These are phyloP conservation scores for Centruroides sculpturatus DNA, from an alignment of 1,140 invertebrate genomes.

Conservation along the genomic window DNA sequence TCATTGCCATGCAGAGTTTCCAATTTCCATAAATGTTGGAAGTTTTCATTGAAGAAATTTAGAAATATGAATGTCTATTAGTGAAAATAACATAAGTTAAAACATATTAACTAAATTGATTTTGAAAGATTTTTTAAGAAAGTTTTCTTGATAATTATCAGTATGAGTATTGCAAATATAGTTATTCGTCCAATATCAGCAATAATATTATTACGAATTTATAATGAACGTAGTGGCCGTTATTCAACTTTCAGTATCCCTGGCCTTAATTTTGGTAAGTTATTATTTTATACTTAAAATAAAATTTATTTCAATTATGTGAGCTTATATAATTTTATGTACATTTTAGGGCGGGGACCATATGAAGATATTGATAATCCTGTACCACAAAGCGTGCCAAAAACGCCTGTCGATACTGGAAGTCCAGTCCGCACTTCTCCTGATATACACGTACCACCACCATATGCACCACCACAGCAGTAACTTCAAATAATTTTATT, in stretches of 20 bases:
- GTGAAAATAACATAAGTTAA: too few species aligned
- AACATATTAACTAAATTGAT: too few species aligned
- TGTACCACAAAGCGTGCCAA: not conserved
- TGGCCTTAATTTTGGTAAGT: not conserved
- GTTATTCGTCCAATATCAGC: constrained; percentile 29
- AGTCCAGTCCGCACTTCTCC: not conserved
- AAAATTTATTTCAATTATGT: not conserved
- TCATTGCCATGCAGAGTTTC: too few species aligned
- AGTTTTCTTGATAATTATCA: constrained; percentile 4
- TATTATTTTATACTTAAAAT: too few species aligned
- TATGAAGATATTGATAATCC: not conserved
- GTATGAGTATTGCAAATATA: constrained; percentile 35
- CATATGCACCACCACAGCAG: not conserved
- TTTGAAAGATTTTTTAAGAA: not conserved
- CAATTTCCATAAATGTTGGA: too few species aligned
- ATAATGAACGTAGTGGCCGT: constrained; percentile 15
- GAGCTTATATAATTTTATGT: not conserved
- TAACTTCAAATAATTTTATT: too few species aligned
- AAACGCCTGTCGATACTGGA: not conserved
- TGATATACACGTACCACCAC: not conserved
- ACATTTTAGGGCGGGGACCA: not conserved
- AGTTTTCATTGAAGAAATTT: too few species aligned
- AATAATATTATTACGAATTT: constrained; percentile 16
- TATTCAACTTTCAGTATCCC: constrained; percentile 1
- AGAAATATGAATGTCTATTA: too few species aligned